phyloP scores from a whole-genome alignment of 2,797 vertebrate genomes.

The Hypotaenidia okinawae region DNA sequence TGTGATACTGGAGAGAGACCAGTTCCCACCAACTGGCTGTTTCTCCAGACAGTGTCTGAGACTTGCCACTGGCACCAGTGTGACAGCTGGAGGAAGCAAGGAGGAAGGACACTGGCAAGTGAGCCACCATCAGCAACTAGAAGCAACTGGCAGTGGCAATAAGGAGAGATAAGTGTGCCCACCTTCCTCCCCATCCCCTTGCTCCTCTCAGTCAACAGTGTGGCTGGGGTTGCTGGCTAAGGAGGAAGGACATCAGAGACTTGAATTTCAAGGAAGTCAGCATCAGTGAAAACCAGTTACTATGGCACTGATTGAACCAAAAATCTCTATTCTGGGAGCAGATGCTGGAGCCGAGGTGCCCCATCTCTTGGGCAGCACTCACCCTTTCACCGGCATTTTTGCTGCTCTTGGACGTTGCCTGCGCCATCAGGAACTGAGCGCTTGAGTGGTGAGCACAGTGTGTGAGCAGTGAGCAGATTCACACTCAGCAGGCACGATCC shows the following conservation, averaged over 20 bases:
- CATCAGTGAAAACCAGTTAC: not conserved
- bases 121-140: not conserved
- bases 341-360: not conserved
- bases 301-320: not conserved
- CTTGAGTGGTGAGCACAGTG: rapidly evolving
- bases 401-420: rapidly evolving
- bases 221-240: not conserved
- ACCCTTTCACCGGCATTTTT: not conserved
- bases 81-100: not conserved
- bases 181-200: not conserved
- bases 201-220: not conserved
- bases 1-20: not conserved
- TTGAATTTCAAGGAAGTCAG: not conserved
- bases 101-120: not conserved
- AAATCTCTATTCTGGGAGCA: not conserved
- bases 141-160: not conserved
- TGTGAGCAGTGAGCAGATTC: not conserved
- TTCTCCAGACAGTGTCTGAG: constrained; percentile 25
- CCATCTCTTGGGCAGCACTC: not conserved
- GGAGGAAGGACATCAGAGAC: not conserved
- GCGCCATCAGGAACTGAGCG: not conserved
- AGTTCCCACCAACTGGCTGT: not conserved
- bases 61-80: not conserved
- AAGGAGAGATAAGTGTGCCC: not conserved
- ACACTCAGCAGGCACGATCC: not conserved